Conservation (phyloP, 2,888 invertebrate genomes). For the Drosophila melanocephala region DNA sequence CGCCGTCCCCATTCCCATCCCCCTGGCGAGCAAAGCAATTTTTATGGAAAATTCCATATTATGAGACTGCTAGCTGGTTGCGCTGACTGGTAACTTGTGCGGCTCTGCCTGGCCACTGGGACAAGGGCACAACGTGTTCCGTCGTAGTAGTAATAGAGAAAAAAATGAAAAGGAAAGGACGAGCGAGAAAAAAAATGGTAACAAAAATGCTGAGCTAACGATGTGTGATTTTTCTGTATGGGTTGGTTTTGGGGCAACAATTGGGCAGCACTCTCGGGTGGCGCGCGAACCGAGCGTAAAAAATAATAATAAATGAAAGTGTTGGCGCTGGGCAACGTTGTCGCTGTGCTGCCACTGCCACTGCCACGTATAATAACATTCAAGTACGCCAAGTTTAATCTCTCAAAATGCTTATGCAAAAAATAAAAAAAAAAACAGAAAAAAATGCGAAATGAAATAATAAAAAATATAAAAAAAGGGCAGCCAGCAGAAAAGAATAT, state of each 20-base stretch:
- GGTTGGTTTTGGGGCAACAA: conserved; percentile 68
- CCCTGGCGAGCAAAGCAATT: conserved; percentile 76
- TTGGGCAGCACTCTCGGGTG: conserved; percentile 56
- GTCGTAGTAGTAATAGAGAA: conserved; percentile 4
- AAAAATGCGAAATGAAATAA: conserved; percentile 6
- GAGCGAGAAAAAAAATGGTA: conserved; percentile 17
- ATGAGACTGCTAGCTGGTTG: conserved; percentile 62
- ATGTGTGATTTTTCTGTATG: conserved; percentile 79
- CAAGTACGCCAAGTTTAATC: conserved; percentile 80
- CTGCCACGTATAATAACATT: conserved; percentile 77
- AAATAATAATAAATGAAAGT: conserved; percentile 80
- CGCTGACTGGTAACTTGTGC: conserved; percentile 27
- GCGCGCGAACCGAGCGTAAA: conserved; percentile 68
- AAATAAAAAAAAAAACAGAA: conserved; percentile 51
- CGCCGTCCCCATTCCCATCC: background rate
- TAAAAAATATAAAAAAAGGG: conserved; percentile 43
- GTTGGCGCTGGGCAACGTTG: conserved; percentile 71
- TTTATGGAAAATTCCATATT: conserved; percentile 81
- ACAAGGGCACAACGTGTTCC: conserved; percentile 67
- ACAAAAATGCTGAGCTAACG: conserved; percentile 75
- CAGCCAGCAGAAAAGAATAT: conserved; percentile 45
- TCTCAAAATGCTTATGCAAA: conserved; percentile 79
- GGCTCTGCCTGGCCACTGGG: conserved; percentile 45
- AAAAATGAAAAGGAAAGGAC: conserved; percentile 28
- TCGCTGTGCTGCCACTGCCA: conserved; percentile 22